phyloP scores from a whole-genome alignment of 2,888 invertebrate genomes.

The Dasypolia templi region DNA sequence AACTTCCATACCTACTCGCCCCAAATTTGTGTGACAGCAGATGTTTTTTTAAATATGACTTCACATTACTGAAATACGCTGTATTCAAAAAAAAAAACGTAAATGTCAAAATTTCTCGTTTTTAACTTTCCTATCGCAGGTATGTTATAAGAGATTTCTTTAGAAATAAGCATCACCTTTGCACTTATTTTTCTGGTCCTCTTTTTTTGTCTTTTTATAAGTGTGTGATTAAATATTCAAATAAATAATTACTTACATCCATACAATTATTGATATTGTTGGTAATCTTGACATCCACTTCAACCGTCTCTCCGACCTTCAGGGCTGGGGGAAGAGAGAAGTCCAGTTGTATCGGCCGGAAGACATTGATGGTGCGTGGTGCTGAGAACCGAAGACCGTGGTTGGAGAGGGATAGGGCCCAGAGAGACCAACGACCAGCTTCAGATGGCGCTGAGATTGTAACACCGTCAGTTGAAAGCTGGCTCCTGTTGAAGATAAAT shows the following conservation, averaged over 20 bases:
- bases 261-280: conserved; percentile 93
- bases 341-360: conserved; percentile 91
- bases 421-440: conserved; percentile 92
- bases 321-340: conserved; percentile 91
- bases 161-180: background rate
- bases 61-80: background rate
- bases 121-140: background rate
- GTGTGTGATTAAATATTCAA: background rate
- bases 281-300: conserved; percentile 93
- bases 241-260: conserved; percentile 90
- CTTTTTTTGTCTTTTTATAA: background rate
- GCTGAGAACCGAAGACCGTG: conserved; percentile 90
- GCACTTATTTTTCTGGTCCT: background rate
- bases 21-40: background rate
- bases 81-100: background rate
- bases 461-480: conserved; percentile 90
- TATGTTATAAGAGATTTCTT: background rate
- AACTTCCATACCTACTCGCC: background rate
- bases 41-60: background rate
- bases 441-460: conserved; percentile 91
- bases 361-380: conserved; percentile 91
- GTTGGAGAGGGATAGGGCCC: conserved; percentile 91
- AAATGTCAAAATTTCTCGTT: background rate
- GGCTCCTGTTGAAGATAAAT: conserved; percentile 82
- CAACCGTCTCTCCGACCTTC: conserved; percentile 91